phyloP scores from a whole-genome alignment of 2,888 invertebrate genomes.

The Hydraecia micacea region DNA sequence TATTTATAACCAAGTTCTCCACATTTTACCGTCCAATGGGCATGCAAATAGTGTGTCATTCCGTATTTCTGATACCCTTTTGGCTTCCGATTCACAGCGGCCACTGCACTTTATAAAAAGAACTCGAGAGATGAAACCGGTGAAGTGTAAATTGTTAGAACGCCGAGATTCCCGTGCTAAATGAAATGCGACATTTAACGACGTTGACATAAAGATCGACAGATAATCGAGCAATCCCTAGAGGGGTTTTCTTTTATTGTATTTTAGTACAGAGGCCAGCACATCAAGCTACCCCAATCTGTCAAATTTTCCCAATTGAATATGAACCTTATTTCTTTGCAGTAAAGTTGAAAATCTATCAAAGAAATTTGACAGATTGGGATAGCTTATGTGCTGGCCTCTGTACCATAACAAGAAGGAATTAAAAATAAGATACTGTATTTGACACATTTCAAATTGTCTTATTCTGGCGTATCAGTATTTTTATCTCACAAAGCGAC shows the following conservation, averaged over 20 bases:
- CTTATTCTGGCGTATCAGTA: not conserved
- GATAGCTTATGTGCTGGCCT: too few relatives aligned
- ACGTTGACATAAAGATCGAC: slow-evolving; percentile 13
- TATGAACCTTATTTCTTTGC: too few relatives aligned
- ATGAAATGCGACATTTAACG: slow-evolving; percentile 15
- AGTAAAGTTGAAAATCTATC: too few relatives aligned
- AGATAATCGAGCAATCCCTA: not conserved
- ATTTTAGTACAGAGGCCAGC: too few relatives aligned
- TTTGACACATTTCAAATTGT: not conserved
- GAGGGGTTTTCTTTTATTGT: not conserved
- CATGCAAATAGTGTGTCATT: too few relatives aligned
- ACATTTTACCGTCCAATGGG: too few relatives aligned
- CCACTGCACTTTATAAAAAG: slow-evolving; percentile 24
- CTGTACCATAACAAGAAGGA: too few relatives aligned
- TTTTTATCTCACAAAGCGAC: too few relatives aligned
- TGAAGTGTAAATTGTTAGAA: slow-evolving; percentile 22
- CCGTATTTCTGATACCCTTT: not conserved
- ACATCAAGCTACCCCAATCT: too few relatives aligned
- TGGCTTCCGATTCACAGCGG: slow-evolving; percentile 19
- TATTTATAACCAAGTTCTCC: too few relatives aligned
- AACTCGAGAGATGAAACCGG: slow-evolving; percentile 1
- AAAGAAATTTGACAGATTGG: too few relatives aligned
- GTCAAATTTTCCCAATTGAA: too few relatives aligned
- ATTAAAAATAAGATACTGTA: not conserved
- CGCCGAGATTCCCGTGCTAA: slow-evolving; percentile 9